These are phyloP conservation scores for Sylvia borin DNA, from an alignment of 2,797 vertebrate genomes.

Conservation along the genomic window DNA sequence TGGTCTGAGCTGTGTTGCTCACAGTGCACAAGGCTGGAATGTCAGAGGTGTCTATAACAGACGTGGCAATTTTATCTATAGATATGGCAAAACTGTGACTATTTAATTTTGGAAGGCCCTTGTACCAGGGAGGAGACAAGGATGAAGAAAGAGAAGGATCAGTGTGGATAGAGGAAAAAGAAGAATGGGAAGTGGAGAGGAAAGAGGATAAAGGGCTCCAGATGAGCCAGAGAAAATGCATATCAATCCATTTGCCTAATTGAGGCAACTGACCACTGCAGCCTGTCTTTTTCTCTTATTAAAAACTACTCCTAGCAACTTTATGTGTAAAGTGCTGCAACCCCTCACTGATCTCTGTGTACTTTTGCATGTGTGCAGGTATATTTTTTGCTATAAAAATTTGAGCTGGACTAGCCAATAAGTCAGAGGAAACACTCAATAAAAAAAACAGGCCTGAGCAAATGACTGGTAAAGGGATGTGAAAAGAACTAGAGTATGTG, in stretches of 20 bases:
- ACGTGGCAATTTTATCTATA: not conserved
- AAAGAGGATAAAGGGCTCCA: not conserved
- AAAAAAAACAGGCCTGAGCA: not conserved
- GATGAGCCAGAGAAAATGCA: not conserved
- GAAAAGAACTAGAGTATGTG: not conserved
- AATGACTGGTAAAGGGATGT: not conserved
- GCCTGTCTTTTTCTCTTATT: not conserved
- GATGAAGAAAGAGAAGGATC: not conserved
- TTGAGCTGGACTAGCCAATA: not conserved
- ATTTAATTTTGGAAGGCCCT: not conserved
- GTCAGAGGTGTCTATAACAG: not conserved
- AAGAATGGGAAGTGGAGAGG: not conserved
- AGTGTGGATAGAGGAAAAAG: rapidly evolving
- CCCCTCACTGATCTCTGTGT: not conserved
- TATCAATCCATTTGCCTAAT: not conserved
- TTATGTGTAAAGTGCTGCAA: not conserved
- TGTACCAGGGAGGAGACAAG: not conserved
- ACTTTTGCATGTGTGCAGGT: rapidly evolving
- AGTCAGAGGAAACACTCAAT: not conserved
- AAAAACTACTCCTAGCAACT: not conserved
- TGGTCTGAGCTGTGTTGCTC: rapidly evolving
- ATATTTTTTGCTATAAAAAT: not conserved
- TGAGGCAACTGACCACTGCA: not conserved
- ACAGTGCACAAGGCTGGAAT: rapidly evolving
- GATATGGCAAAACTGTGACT: not conserved